These are phyloP conservation scores for Platygyra sinensis DNA, from an alignment of 64 coral and sea anemone genomes.

Conservation along the genomic window DNA sequence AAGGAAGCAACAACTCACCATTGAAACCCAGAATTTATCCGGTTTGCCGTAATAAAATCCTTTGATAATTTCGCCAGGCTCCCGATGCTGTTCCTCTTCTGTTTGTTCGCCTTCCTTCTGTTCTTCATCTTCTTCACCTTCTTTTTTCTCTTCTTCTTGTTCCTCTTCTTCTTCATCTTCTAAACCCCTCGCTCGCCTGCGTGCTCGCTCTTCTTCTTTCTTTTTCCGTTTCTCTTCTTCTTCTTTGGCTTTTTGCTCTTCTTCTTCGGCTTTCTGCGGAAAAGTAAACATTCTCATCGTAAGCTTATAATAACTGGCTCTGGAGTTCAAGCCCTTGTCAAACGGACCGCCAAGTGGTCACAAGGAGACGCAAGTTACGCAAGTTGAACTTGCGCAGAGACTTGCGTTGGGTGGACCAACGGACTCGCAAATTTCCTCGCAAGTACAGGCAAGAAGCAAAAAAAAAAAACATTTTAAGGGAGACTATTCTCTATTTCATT, in stretches of 20 bases:
- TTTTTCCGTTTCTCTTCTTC: constrained; percentile 90
- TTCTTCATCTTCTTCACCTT: constrained; percentile 65
- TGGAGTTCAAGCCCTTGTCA: too few species aligned
- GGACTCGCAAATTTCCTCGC: too few species aligned
- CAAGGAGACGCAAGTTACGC: too few species aligned
- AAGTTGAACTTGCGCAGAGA: too few species aligned
- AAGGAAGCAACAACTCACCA: constrained; percentile 40
- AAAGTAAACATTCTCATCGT: not conserved
- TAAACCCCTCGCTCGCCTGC: constrained; percentile 81
- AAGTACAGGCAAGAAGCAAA: too few species aligned
- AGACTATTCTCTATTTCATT: too few species aligned
- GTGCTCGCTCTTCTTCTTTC: constrained; percentile 84
- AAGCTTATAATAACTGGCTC: too few species aligned
- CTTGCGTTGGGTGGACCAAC: too few species aligned
- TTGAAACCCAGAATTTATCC: constrained; percentile 89
- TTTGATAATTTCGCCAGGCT: constrained; percentile 67
- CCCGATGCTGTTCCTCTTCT: constrained; percentile 56
- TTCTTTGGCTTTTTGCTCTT: constrained; percentile 88
- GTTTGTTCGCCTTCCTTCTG: constrained; percentile 53
- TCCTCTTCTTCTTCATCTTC: constrained; percentile 90
- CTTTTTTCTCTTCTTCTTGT: constrained; percentile 73
- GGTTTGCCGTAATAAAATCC: constrained; percentile 85
- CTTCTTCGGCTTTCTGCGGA: constrained; percentile 96
- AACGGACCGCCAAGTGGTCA: too few species aligned
- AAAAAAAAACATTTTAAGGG: too few species aligned